phyloP scores from a whole-genome alignment of 1,140 invertebrate species.

The Odontomachus brunneus region DNA sequence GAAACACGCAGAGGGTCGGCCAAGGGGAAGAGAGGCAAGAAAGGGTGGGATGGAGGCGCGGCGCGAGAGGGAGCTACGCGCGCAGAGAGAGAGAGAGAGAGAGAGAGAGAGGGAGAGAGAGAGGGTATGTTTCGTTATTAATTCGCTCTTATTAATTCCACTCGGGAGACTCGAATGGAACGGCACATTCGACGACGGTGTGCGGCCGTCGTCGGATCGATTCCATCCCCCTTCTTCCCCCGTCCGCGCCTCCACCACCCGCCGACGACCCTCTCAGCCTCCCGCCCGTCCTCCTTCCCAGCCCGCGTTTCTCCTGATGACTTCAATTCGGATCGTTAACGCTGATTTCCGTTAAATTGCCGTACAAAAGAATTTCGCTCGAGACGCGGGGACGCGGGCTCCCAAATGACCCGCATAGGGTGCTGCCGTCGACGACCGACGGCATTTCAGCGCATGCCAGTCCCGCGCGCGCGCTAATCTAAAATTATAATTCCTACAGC shows the following conservation, averaged over 20 bases:
- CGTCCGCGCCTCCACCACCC: not conserved
- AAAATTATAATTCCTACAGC: conserved; percentile 19
- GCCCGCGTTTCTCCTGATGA: conserved; percentile 31
- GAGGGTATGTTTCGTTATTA: conserved; percentile 69
- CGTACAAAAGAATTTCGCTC: conserved; percentile 48
- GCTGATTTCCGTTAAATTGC: conserved; percentile 55
- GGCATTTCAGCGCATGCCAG: not conserved
- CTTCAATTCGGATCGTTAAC: conserved; percentile 59
- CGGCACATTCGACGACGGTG: conserved; percentile 32
- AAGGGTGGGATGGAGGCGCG: too few species aligned
- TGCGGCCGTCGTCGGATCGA: conserved; percentile 37
- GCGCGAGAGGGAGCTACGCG: not conserved
- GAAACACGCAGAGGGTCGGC: conserved; percentile 31
- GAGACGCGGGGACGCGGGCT: not conserved
- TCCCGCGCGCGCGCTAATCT: not conserved
- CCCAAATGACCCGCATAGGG: conserved; percentile 48
- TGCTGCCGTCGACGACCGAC: conserved; percentile 12
- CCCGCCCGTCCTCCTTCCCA: not conserved
- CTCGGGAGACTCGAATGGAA: conserved; percentile 43
- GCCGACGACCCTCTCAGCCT: not conserved
- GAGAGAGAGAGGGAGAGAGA: too few species aligned
- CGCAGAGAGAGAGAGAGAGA: too few species aligned
- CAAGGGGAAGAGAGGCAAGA: not conserved
- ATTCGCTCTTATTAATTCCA: conserved; percentile 71
- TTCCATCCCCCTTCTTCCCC: not conserved